Evolutionary conservation across 2,888 invertebrate genomes (phyloP), one percentile per base, ranked within the genome.

Genomic region (Plemyria rubiginata): DNA sequence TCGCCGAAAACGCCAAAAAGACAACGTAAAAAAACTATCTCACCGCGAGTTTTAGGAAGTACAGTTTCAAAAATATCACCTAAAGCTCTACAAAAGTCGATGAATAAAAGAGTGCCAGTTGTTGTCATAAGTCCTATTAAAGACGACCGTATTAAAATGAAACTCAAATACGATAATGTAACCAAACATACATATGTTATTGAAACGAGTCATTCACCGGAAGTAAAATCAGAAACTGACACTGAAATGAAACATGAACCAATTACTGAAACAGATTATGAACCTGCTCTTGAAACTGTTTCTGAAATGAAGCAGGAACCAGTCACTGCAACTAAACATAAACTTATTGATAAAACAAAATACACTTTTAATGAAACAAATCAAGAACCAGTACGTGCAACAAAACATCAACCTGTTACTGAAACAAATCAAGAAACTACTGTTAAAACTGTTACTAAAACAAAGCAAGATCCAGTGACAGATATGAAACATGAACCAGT

Each of bases 121-220:
- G 65, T 59, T 13, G 53, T 55, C n/a, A 59, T 61, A 53, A 64
- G 55, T 54, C 65, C 61, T 7, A 50, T 65, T 7, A 60, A 65
- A 45, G n/a, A 57, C 0, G 32, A 50, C 36, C 55, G 1, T 15
- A 43, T 45, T 11, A 48, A n/a, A 11, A 43, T 13, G 5, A 43
- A n/a, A 51, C 16, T 16, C 4, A 41, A 46, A 45, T 28, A 15
- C 22, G 43, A 49, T 8, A 22, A 28, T 15, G 8, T 13, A 38
- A 53, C 28, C 2, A 52, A 13, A 36, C 36, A 5, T 28, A 45
- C 4, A 52, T 36, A 13, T 9, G 13, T 32, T 6, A 11, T n/a
- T 28, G 40, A 51, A 32, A 16, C 22, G 2, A 56, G 48, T 50
- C 32, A 11, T 40, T 15, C 50, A 38, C 29, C 41, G 6, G 41